A percentile compares a stretch with the other conserved stretches of the same genome.
Conservation (phyloP, 2,113 vertebrate genomes). For the Mugil cephalus region DNA sequence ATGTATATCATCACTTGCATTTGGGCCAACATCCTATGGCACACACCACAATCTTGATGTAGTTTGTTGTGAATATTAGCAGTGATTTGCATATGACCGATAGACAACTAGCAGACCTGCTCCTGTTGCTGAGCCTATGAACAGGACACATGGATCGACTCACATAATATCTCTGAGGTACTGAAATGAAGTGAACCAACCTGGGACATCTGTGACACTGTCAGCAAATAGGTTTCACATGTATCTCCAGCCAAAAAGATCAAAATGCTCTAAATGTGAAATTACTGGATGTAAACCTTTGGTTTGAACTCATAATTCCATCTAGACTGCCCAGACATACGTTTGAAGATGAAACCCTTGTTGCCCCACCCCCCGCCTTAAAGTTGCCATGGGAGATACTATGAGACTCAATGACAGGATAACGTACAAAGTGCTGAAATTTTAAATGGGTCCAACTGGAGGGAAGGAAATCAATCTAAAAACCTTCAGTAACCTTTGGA, state of each 20-base stretch:
- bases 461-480: conserved; percentile 33
- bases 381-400: conserved; percentile 17
- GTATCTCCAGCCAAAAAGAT: too few species aligned
- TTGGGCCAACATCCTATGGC: too few species aligned
- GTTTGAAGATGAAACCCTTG: conserved; percentile 45
- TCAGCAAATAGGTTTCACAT: background rate
- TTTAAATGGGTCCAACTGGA: conserved; percentile 30
- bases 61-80: background rate
- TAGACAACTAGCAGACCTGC: background rate
- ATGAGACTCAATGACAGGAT: conserved; percentile 31
- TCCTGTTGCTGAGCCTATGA: background rate
- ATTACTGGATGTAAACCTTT: background rate
- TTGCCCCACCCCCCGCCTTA: conserved; percentile 7
- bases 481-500: conserved; percentile 21
- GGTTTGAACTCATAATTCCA: background rate
- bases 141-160: background rate
- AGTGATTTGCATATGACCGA: background rate
- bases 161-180: background rate
- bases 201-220: too few species aligned
- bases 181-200: background rate
- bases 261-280: background rate
- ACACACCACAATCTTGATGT: too few species aligned
- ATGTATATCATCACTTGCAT: too few species aligned
- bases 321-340: conserved; percentile 10
- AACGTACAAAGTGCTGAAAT: background rate